phyloP scores from a whole-genome alignment of 2,888 invertebrate genomes.

The Hecatera dysodea region DNA sequence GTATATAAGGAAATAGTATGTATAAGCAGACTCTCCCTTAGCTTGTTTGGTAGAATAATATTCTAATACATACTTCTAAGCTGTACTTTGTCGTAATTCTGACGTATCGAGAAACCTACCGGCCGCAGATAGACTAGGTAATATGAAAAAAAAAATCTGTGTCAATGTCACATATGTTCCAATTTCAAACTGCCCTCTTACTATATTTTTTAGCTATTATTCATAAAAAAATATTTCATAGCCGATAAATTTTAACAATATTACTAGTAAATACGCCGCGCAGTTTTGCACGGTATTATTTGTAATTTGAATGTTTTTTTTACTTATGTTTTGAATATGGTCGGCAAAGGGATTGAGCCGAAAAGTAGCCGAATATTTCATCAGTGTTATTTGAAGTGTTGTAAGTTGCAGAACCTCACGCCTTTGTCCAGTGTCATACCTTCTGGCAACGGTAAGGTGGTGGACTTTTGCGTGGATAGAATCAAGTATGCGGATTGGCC shows the following conservation, averaged over 20 bases:
- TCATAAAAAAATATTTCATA: conserved; percentile 76
- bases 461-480: conserved; percentile 94
- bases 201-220: conserved; percentile 80
- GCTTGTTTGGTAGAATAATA: background rate
- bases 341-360: conserved; percentile 83
- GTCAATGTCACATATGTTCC: conserved; percentile 74
- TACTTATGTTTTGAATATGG: conserved; percentile 79
- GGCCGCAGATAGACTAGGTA: conserved; percentile 23
- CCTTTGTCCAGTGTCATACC: conserved; percentile 84
- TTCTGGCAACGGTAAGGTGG: conserved; percentile 85
- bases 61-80: background rate
- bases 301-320: conserved; percentile 75
- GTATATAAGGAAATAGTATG: too few relatives aligned
- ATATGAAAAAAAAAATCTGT: conserved; percentile 46
- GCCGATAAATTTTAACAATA: conserved; percentile 67
- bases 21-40: too few relatives aligned
- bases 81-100: background rate
- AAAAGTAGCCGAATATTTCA: conserved; percentile 87
- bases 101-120: conserved; percentile 32
- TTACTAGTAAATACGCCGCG: conserved; percentile 63
- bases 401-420: conserved; percentile 87
- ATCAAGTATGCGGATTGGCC: conserved; percentile 94
- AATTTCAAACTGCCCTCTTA: conserved; percentile 75
- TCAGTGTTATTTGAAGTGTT: conserved; percentile 88
- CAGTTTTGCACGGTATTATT: conserved; percentile 65